Evolutionary conservation across 1,140 invertebrate genomes (phyloP).

Genomic region (Drosophila pachea): DNA sequence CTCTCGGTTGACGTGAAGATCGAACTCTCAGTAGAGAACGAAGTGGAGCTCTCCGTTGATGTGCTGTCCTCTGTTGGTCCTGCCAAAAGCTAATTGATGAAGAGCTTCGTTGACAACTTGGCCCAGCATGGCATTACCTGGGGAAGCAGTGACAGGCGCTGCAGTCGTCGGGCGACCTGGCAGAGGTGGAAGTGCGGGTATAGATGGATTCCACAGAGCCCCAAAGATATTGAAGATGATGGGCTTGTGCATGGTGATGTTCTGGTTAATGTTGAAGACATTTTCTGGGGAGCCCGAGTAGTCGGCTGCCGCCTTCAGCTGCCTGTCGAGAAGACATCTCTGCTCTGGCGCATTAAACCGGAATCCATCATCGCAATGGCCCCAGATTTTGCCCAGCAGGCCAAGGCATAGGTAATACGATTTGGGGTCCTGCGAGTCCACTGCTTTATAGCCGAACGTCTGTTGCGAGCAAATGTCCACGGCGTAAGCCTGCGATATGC

Average conservation of each 20-base stretch:
- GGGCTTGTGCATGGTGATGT: conserved; percentile 23
- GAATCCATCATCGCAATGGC: conserved; percentile 20
- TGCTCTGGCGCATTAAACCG: conserved; percentile 18
- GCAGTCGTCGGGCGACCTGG: neutral
- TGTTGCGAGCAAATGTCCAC: conserved; percentile 17
- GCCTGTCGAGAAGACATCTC: conserved; percentile 6
- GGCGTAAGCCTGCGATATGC: neutral
- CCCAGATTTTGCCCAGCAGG: conserved; percentile 14
- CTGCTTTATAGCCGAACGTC: conserved; percentile 23
- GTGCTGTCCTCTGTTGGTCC: neutral
- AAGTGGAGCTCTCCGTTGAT: neutral
- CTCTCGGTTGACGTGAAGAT: neutral
- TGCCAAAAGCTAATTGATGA: neutral
- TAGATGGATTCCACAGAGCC: neutral
- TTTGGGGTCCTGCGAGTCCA: conserved; percentile 10
- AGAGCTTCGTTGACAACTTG: neutral
- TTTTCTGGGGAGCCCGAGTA: neutral
- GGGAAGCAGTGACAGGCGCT: neutral
- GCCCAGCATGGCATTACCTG: neutral
- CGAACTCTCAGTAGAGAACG: neutral
- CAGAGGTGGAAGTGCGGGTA: neutral
- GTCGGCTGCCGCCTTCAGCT: neutral
- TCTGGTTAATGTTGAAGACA: conserved; percentile 34
- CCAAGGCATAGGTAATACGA: conserved; percentile 33
- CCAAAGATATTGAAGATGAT: conserved; percentile 37